A percentile compares a stretch with the other conserved stretches of the same genome.
phyloP scores from a whole-genome alignment of 2,888 invertebrate species.

The Leistus spinibarbis region DNA sequence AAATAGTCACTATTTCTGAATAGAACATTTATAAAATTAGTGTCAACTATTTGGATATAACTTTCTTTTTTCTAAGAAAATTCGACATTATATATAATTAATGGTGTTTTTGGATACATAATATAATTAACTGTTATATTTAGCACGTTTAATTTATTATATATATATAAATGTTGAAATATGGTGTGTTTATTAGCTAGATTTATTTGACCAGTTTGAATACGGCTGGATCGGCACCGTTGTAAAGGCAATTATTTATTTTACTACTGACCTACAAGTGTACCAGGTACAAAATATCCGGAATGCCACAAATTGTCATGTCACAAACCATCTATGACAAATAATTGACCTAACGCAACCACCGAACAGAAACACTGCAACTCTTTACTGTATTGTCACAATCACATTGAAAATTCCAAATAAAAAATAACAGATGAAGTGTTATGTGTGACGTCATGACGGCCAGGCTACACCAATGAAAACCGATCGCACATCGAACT shows the following conservation, averaged over 20 bases:
- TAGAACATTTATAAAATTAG: no score
- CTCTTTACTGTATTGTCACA: background rate
- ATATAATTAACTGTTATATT: no score
- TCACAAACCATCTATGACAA: background rate
- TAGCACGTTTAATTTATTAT: no score
- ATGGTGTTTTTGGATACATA: no score
- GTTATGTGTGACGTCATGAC: background rate
- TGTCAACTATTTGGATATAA: no score
- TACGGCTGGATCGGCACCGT: background rate
- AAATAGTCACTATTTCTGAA: no score
- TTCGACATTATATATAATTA: no score
- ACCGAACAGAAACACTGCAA: background rate
- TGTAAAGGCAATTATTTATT: background rate
- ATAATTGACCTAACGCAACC: background rate
- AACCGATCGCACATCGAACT: background rate
- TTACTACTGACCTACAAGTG: background rate
- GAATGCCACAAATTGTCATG: background rate
- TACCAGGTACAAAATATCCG: background rate
- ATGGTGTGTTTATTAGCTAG: no score
- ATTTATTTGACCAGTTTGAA: background rate
- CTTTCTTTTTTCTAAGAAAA: no score
- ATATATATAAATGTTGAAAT: no score
- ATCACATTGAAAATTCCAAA: background rate
- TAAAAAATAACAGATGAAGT: background rate
- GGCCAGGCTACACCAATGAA: background rate